Percentiles rank a stretch among this genome's conserved stretches.
phyloP scores from a whole-genome alignment of 2,797 vertebrate genomes.

The Tinamus major region DNA sequence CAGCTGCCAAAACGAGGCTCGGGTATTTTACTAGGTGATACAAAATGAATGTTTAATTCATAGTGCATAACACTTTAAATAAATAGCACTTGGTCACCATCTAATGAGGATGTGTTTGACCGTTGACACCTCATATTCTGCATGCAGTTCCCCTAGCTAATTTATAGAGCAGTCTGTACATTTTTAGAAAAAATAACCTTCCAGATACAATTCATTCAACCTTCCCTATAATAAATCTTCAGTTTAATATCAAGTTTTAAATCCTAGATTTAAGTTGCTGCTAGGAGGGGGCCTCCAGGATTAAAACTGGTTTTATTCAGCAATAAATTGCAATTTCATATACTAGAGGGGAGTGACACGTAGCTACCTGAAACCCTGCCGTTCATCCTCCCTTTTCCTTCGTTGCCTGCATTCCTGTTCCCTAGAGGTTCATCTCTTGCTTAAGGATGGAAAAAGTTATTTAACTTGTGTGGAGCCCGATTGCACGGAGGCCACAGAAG shows the following conservation, averaged over 20 bases:
- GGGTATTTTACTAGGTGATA: constrained; percentile 54
- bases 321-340: not conserved
- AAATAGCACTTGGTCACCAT: constrained; percentile 50
- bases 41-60: constrained; percentile 45
- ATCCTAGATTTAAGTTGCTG: not conserved
- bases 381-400: not conserved
- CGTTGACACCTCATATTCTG: constrained; percentile 9
- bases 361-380: not conserved
- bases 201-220: not conserved
- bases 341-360: not conserved
- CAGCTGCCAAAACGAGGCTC: constrained; percentile 44
- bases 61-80: not conserved
- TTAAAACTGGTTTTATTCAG: constrained; percentile 23
- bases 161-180: not conserved
- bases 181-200: not conserved
- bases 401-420: not conserved
- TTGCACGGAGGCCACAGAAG: not conserved
- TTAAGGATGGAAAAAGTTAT: not conserved
- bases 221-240: not conserved
- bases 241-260: not conserved
- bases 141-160: not conserved
- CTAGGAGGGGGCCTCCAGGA: not conserved
- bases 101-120: constrained; percentile 53
- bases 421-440: not conserved
- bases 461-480: not conserved